Evolutionary conservation across 2,797 vertebrate genomes (phyloP).

Genomic region (Sebastes minor): DNA sequence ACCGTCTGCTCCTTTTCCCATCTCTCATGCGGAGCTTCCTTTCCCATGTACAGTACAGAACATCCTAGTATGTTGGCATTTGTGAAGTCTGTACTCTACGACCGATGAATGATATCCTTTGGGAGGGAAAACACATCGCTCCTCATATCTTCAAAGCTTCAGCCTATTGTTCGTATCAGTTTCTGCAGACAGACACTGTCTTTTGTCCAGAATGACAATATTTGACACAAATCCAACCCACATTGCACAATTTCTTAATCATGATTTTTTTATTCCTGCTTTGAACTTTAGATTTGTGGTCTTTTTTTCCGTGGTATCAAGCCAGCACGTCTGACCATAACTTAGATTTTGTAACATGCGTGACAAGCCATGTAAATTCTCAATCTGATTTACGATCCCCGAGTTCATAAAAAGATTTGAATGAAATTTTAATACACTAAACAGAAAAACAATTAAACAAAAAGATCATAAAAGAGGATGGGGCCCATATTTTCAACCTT

Average conservation of each 20-base stretch:
- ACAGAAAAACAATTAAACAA: constrained; percentile 28
- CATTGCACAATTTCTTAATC: constrained; percentile 53
- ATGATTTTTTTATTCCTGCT: constrained; percentile 44
- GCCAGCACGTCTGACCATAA: constrained; percentile 58
- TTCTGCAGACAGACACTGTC: constrained; percentile 19
- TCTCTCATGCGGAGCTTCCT: constrained; percentile 4
- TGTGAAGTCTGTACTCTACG: constrained; percentile 13
- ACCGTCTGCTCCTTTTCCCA: constrained; percentile 11
- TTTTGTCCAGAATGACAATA: constrained; percentile 32
- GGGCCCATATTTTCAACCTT: neutral
- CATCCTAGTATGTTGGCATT: constrained; percentile 40
- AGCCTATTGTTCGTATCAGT: constrained; percentile 10
- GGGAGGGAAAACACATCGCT: constrained; percentile 24
- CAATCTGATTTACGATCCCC: constrained; percentile 57
- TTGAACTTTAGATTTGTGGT: constrained; percentile 75
- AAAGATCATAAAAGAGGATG: constrained; percentile 1
- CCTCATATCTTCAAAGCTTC: constrained; percentile 32
- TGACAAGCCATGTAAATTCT: constrained; percentile 37
- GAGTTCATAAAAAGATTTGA: constrained; percentile 51
- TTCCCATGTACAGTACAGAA: constrained; percentile 39
- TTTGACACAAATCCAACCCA: constrained; percentile 44
- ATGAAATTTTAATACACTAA: constrained; percentile 30
- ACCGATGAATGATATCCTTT: constrained; percentile 49
- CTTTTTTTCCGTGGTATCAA: constrained; percentile 38
- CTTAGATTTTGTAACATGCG: constrained; percentile 66